Evolutionary conservation across 2,113 vertebrate species (phyloP).

Genomic region (Acrocephalus arundinaceus): DNA sequence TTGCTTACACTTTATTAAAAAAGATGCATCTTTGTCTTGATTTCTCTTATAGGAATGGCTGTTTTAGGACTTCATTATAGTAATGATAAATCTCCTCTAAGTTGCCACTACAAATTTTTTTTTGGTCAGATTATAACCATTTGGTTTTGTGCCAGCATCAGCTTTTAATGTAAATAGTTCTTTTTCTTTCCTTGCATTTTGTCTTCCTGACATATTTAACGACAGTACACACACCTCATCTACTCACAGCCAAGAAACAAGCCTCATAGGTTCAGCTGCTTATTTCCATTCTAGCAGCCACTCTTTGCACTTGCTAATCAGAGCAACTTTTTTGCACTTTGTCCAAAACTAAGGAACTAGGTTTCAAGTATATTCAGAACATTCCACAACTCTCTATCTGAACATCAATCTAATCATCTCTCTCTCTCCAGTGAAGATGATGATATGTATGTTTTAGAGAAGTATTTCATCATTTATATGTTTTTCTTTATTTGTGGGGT

Average conservation of each 20-base stretch:
- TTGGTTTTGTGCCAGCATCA: neutral
- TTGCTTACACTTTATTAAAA: neutral
- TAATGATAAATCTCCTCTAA: neutral
- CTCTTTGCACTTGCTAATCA: neutral
- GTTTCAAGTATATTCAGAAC: neutral
- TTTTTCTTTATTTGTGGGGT: neutral
- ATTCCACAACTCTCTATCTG: neutral
- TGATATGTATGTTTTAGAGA: neutral
- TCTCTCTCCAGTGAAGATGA: neutral
- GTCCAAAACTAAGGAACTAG: neutral
- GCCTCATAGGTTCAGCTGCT: neutral
- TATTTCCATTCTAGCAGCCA: neutral
- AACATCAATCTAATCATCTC: neutral
- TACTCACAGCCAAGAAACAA: neutral
- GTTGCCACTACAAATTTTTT: neutral
- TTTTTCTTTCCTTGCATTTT: neutral
- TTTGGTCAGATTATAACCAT: neutral
- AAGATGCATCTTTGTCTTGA: neutral
- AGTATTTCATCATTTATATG: neutral
- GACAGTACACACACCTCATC: neutral
- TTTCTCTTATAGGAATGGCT: neutral
- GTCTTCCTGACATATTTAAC: neutral
- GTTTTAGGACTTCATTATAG: neutral
- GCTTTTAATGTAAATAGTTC: neutral
- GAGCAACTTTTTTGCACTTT: neutral